Conservation (phyloP, 2,888 invertebrate species). For the Drosophila planitibia region DNA sequence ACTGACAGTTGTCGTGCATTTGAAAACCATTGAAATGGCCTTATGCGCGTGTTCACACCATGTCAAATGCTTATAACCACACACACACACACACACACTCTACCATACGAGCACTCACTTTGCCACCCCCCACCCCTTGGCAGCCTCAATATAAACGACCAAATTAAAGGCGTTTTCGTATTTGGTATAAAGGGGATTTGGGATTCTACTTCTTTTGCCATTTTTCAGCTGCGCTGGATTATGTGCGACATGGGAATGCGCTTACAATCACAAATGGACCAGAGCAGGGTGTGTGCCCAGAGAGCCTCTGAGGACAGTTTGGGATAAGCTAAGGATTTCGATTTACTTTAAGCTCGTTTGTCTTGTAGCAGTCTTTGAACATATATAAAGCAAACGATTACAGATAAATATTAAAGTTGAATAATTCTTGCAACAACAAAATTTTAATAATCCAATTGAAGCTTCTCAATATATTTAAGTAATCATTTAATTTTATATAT, state of each 20-base stretch:
- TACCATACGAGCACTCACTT: neutral
- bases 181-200: constrained; percentile 54
- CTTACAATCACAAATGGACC: constrained; percentile 39
- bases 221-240: constrained; percentile 54
- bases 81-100: constrained; percentile 32
- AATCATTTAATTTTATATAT: neutral
- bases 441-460: neutral
- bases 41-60: constrained; percentile 78
- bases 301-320: constrained; percentile 23
- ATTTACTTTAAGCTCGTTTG: constrained; percentile 9
- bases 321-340: constrained; percentile 4
- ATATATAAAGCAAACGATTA: neutral
- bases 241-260: constrained; percentile 61
- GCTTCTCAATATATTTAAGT: neutral
- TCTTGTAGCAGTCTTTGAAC: neutral
- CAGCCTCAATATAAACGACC: constrained; percentile 48
- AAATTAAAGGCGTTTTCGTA: constrained; percentile 71
- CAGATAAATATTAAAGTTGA: neutral
- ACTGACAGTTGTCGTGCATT: constrained; percentile 40
- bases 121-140: constrained; percentile 4
- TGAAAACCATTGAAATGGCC: constrained; percentile 62
- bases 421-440: neutral
- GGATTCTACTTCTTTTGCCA: constrained; percentile 21
- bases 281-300: constrained; percentile 1
- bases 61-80: constrained; percentile 68